phyloP scores from a whole-genome alignment of 2,888 invertebrate species.

The Lordiphosa andalusiaca region DNA sequence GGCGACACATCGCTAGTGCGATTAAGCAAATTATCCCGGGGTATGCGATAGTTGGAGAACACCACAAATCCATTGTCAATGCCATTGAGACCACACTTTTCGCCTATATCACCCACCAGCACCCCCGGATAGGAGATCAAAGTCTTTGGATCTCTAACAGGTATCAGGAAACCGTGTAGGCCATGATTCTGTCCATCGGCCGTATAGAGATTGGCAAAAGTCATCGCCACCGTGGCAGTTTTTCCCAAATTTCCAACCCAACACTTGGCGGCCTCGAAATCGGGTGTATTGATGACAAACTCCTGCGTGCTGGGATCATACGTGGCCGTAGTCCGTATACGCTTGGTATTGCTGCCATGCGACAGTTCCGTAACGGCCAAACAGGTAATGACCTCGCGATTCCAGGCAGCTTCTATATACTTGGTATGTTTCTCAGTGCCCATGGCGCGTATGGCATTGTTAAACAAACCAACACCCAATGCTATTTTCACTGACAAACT shows the following conservation, averaged over 20 bases:
- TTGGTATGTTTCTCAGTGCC: conserved; percentile 88
- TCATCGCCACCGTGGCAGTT: conserved; percentile 91
- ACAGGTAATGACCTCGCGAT: conserved; percentile 88
- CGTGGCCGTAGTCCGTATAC: conserved; percentile 93
- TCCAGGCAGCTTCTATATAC: conserved; percentile 86
- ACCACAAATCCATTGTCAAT: conserved; percentile 96
- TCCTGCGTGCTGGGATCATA: conserved; percentile 89
- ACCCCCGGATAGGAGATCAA: conserved; percentile 90
- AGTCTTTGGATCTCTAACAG: conserved; percentile 89
- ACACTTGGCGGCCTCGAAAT: conserved; percentile 97
- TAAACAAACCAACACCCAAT: conserved; percentile 87
- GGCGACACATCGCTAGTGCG: conserved; percentile 93
- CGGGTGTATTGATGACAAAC: conserved; percentile 94
- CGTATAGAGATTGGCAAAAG: conserved; percentile 94
- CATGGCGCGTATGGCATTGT: conserved; percentile 87
- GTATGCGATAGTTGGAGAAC: conserved; percentile 93
- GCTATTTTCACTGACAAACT: conserved; percentile 90
- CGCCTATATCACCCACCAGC: conserved; percentile 94
- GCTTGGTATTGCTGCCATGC: conserved; percentile 96
- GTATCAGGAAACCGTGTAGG: conserved; percentile 93
- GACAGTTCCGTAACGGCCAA: conserved; percentile 95
- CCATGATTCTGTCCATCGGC: conserved; percentile 90
- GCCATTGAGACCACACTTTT: conserved; percentile 94
- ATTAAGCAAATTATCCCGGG: conserved; percentile 91
- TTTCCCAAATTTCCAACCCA: conserved; percentile 97